These are phyloP conservation scores for Phoenicopterus ruber DNA, from an alignment of 2,113 vertebrate genomes.

Conservation along the genomic window DNA sequence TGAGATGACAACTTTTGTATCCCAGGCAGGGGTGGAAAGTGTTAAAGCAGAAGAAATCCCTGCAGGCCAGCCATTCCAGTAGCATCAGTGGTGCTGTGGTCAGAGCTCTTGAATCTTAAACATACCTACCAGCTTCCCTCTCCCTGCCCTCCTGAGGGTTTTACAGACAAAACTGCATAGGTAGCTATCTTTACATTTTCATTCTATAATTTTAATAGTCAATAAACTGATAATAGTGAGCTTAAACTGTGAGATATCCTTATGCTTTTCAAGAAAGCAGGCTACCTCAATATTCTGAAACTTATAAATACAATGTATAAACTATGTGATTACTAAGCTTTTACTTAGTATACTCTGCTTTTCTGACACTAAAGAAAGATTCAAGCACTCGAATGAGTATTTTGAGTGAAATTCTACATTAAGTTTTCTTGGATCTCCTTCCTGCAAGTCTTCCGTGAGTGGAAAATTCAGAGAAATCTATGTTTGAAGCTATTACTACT, in stretches of 20 bases:
- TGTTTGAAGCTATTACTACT: not conserved
- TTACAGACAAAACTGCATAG: not conserved
- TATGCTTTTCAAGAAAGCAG: not conserved
- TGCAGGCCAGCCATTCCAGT: not conserved
- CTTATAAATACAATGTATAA: not conserved
- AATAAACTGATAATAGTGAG: not conserved
- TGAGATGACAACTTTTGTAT: not conserved
- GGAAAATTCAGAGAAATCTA: not conserved
- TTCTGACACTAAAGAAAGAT: not conserved
- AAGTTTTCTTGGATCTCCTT: not conserved
- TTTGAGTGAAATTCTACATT: not conserved
- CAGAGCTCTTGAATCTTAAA: slow-evolving; percentile 19
- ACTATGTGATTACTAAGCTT: not conserved
- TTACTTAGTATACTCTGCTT: not conserved
- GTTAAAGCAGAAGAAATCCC: slow-evolving; percentile 17
- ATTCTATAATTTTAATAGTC: not conserved
- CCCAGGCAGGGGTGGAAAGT: not conserved
- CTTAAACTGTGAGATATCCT: not conserved
- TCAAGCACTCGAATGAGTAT: not conserved
- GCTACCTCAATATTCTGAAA: not conserved
- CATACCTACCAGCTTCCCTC: not conserved
- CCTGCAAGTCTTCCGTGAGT: not conserved
- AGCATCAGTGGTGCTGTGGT: not conserved
- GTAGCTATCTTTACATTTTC: not conserved
- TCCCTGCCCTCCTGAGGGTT: not conserved